Base-by-base conservation (phyloP, 2,797 vertebrate species). In the Paedocypris micromegethes region DNA sequence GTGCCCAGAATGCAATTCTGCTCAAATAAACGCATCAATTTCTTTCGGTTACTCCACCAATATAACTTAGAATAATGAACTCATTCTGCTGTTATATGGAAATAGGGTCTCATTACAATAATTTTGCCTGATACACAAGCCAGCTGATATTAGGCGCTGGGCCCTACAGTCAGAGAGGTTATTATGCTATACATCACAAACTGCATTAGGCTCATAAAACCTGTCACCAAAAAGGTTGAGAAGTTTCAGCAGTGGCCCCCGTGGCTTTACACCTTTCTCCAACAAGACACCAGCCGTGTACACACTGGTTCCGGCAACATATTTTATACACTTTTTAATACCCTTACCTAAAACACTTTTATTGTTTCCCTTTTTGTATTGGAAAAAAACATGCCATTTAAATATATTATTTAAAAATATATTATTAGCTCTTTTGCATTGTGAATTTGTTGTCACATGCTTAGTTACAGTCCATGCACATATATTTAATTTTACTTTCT, bases 161-260 rank as follows among this genome's bases (percentile, higher is more conserved):
- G 86, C 88, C 90, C 89, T 87, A 87, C 86, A 90, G 90, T 88
- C 89, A 90, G 83, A 82, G 83, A 77, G 78, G 80, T 91, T 91
- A 91, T 91, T 90, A 89, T 90, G 84, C 90, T 87, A 91, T 91
- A 91, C 82, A 91, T 91, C 90, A 91, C 85, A 90, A 88, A 90
- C 86, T 88, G 87, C 86, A 85, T 90, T 88, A 87, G 84, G 78
- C 85, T 88, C 86, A 90, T 89, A 88, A 90, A 90, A 87, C 74
- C 89, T 90, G 90, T 90, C 90, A 90, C 88, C 86, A 85, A 83
- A 85, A 84, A 86, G 86, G 86, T 85, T 84, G 83, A 81, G 83
- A 89, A 88, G 84, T 89, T 88, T 85, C 83, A 79, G 79, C 76
- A 74, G 79, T 74, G 82, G 78, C 85, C 86, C 81, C 77, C 75